Base-by-base conservation (phyloP, 2,113 vertebrate genomes). In the Bombycilla garrulus region DNA sequence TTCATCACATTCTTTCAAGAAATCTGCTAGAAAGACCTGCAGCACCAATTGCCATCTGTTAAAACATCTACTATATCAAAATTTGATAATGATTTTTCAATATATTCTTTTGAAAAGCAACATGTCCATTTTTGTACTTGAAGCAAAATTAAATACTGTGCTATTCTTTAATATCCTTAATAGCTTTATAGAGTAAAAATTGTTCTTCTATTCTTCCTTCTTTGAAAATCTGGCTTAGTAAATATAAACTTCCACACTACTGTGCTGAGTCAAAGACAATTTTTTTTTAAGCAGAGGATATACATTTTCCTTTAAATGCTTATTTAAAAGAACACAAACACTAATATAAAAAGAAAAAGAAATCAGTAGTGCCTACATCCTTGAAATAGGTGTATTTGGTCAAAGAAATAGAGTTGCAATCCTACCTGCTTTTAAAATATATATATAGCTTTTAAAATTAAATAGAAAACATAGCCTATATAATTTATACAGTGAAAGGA, bases 1-100 rank as follows among this genome's bases (percentile, higher is more conserved):
- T 89, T 93, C 66, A 87, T 89, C 81, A 82, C 23, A 28, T 85
- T 91, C 45, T 58, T 94, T 72, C 2, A 54, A 70, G 91, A 93
- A 58, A 42, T 61, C 48, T 85, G 11, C 40, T 90, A 87, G 57
- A 72, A 93, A 61, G 62, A 82, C 16, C 45, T 91, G 36, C 24
- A 81, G 47, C 35, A 78, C 15, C 42, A 77, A 76, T 54, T 40
- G 25, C 61, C 81, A 85, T 87, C 86, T 90, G 65, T 57, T 82
- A 58, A 79, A 85, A 76, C 50, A 69, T n/a, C 9, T 23, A 33
- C 53, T 61, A 64, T 6, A 85, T 81, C 48, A 77, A 87, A 89
- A 61, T 61, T 78, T 74, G 9, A 56, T 44, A 57, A 74, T 17
- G 31, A 60, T 40, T 74, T 88, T 82, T 86, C 44, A 81, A 22